Percentiles rank a stretch among this genome's conserved stretches.
These are phyloP conservation scores for Drosophila parvula DNA, from an alignment of 1,140 invertebrate genomes.

Conservation along the genomic window DNA sequence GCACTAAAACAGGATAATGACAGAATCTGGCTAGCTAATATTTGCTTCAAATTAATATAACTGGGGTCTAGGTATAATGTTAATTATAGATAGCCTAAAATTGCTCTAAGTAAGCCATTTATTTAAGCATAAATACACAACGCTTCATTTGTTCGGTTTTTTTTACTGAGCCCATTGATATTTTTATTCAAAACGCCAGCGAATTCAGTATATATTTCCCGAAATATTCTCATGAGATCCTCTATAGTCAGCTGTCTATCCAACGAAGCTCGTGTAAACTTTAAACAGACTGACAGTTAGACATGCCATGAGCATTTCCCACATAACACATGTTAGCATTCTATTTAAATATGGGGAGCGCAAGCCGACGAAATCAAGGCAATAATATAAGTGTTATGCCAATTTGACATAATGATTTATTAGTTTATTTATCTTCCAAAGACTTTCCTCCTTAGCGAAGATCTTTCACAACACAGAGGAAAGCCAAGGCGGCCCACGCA, in stretches of 20 bases:
- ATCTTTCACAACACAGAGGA: slow-evolving; percentile 66
- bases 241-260: slow-evolving; percentile 55
- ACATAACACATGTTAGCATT: slow-evolving; percentile 74
- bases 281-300: slow-evolving; percentile 61
- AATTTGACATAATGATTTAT: slow-evolving; percentile 82
- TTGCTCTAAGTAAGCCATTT: neutral
- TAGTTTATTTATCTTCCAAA: slow-evolving; percentile 77
- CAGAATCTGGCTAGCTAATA: neutral
- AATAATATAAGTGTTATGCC: slow-evolving; percentile 71
- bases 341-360: slow-evolving; percentile 66
- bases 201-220: neutral
- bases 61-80: too few species aligned
- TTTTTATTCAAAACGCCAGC: neutral
- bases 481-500: slow-evolving; percentile 56
- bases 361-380: slow-evolving; percentile 41
- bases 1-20: neutral
- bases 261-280: slow-evolving; percentile 54
- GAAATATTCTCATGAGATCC: slow-evolving; percentile 12
- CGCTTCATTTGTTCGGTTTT: neutral
- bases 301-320: slow-evolving; percentile 71
- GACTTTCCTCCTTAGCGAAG: slow-evolving; percentile 63
- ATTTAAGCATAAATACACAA: neutral
- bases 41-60: too few species aligned
- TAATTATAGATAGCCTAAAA: too few species aligned
- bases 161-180: neutral